These are phyloP conservation scores for Sycophila sp. DNA, from an alignment of 1,140 invertebrate species.

Conservation along the genomic window DNA sequence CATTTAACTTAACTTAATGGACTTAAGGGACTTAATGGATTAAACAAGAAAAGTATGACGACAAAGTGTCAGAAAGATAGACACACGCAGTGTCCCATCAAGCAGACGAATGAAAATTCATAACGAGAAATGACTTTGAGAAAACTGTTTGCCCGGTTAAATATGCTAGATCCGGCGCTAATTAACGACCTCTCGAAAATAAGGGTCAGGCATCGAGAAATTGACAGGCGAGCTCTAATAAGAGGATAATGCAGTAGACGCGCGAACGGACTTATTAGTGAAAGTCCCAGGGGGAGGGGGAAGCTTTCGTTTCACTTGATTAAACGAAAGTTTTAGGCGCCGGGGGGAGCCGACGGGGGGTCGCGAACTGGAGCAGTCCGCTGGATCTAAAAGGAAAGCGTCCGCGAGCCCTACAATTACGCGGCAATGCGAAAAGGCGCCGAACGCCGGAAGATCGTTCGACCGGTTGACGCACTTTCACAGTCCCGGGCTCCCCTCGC, in stretches of 20 bases:
- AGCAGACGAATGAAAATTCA: too few relatives aligned
- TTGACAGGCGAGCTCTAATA: not conserved
- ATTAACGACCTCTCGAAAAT: not conserved
- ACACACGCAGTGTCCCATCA: too few relatives aligned
- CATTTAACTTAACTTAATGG: too few relatives aligned
- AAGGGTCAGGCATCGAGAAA: not conserved
- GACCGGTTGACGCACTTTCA: too few relatives aligned
- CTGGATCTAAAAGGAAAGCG: conserved; percentile 4
- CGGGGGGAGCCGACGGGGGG: not conserved
- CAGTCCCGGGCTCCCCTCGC: too few relatives aligned
- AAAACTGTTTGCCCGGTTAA: not conserved
- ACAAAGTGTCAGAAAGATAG: too few relatives aligned
- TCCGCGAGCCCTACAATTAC: conserved; percentile 4
- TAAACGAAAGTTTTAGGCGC: conserved; percentile 4
- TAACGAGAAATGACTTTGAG: too few relatives aligned
- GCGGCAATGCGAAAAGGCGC: not conserved
- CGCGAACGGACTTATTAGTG: not conserved
- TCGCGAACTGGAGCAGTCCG: not conserved
- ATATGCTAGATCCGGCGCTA: not conserved
- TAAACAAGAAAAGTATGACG: too few relatives aligned
- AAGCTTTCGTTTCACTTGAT: not conserved
- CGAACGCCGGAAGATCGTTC: too few relatives aligned
- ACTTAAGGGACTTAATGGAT: too few relatives aligned
- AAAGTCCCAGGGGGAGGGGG: not conserved
- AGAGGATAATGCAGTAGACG: not conserved